phyloP scores from a whole-genome alignment of 1,140 invertebrate genomes.

The Drosophila ohnishii region DNA sequence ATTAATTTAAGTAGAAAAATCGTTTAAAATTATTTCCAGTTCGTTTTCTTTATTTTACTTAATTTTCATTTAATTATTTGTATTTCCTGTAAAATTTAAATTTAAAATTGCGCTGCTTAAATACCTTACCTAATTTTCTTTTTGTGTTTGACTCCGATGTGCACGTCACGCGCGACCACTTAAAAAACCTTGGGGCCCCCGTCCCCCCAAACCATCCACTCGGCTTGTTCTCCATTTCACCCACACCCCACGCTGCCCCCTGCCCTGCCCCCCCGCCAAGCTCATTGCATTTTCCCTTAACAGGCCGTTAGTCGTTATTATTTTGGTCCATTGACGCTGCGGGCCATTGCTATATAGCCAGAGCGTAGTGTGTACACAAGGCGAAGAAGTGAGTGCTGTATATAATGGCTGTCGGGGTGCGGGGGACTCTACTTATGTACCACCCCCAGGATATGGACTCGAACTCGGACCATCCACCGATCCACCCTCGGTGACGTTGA shows the following conservation, averaged over 20 bases:
- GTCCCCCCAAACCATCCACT: conserved; percentile 15
- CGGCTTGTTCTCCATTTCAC: conserved; percentile 6
- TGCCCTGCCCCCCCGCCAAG: neutral
- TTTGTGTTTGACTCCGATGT: conserved; percentile 19
- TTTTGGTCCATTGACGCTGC: conserved; percentile 83
- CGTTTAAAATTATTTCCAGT: neutral
- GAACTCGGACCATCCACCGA: conserved; percentile 24
- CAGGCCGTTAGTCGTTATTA: conserved; percentile 82
- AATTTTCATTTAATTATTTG: neutral
- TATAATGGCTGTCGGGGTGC: conserved; percentile 21
- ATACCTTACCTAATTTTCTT: neutral
- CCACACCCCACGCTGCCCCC: conserved; percentile 2
- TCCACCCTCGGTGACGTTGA: conserved; percentile 77
- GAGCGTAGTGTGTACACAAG: conserved; percentile 34
- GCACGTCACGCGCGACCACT: conserved; percentile 81
- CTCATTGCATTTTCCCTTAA: conserved; percentile 74
- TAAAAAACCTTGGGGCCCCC: conserved; percentile 75
- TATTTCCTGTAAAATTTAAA: no score
- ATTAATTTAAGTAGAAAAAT: no score
- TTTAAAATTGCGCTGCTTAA: neutral
- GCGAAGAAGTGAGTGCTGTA: conserved; percentile 35
- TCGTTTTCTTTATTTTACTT: neutral
- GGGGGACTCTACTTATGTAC: conserved; percentile 62
- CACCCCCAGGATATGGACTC: conserved; percentile 53
- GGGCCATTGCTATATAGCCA: conserved; percentile 64